phyloP scores from a whole-genome alignment of 2,797 vertebrate species.

The Lophotriccus pileatus region DNA sequence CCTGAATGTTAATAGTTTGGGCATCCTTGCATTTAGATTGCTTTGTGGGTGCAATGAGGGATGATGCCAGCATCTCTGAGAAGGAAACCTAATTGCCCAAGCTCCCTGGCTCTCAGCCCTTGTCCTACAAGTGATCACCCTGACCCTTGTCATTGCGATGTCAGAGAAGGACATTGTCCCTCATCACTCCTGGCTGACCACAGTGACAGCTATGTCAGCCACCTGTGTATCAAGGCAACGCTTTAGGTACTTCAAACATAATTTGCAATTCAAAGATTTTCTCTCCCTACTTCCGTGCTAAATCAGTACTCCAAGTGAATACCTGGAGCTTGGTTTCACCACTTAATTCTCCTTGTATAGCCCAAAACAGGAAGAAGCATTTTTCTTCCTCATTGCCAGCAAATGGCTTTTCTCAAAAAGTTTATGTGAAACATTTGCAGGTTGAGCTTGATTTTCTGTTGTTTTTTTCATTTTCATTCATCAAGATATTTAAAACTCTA shows the following conservation, averaged over 20 bases:
- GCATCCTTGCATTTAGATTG: not conserved
- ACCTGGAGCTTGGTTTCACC: not conserved
- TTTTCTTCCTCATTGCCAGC: not conserved
- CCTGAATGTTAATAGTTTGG: not conserved
- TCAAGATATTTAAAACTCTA: not conserved
- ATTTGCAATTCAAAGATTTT: not conserved
- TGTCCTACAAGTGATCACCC: not conserved
- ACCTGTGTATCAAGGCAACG: accelerated
- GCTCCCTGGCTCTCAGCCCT: not conserved
- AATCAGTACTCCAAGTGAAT: not conserved
- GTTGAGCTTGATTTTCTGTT: not conserved
- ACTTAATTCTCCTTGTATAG: not conserved
- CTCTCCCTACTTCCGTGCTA: not conserved
- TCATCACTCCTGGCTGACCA: accelerated
- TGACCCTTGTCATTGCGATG: not conserved
- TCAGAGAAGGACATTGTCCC: not conserved
- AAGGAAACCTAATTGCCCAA: not conserved
- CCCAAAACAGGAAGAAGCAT: not conserved
- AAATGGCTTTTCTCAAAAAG: not conserved
- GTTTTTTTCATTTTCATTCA: not conserved
- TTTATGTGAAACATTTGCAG: not conserved
- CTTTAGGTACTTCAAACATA: not conserved
- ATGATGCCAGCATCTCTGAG: not conserved
- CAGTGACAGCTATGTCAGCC: not conserved
- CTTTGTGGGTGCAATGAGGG: not conserved